A percentile compares a stretch with the other conserved stretches of the same genome.
Conservation (phyloP, 2,113 vertebrate genomes). For the Syngnathus typhle region DNA sequence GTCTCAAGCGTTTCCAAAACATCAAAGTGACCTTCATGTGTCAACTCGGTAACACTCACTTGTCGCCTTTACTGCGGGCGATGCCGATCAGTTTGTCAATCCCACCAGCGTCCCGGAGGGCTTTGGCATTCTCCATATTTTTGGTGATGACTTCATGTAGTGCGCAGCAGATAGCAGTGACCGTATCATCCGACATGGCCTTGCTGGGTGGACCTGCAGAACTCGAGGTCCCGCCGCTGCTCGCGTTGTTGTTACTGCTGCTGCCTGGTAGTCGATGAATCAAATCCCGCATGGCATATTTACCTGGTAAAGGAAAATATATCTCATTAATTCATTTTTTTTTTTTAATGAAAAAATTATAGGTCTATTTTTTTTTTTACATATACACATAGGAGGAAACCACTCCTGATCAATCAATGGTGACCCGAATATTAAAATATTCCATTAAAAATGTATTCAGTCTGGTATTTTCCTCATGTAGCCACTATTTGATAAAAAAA, state of each 20-base stretch:
- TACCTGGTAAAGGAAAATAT: constrained; percentile 70
- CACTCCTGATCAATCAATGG: no score
- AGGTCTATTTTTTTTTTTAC: neutral
- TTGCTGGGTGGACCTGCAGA: constrained; percentile 74
- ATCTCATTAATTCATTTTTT: neutral
- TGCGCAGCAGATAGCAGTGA: constrained; percentile 96
- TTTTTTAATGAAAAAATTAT: neutral
- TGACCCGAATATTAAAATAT: no score
- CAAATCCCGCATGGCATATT: constrained; percentile 97
- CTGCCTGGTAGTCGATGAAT: constrained; percentile 91
- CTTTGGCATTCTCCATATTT: constrained; percentile 99
- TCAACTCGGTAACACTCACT: constrained; percentile 70
- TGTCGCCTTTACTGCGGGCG: constrained; percentile 98
- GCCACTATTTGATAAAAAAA: neutral
- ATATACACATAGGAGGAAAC: no score
- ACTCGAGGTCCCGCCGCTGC: constrained; percentile 69
- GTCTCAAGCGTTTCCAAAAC: neutral
- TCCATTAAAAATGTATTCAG: neutral
- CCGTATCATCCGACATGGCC: constrained; percentile 95
- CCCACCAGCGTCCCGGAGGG: constrained; percentile 92
- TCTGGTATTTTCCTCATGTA: neutral
- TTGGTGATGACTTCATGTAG: constrained; percentile 99
- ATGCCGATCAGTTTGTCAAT: constrained; percentile 97
- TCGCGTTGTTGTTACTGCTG: constrained; percentile 73
- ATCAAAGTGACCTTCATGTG: constrained; percentile 6